Evolutionary conservation across 2,797 vertebrate species (phyloP).

Genomic region (Coilia nasus): DNA sequence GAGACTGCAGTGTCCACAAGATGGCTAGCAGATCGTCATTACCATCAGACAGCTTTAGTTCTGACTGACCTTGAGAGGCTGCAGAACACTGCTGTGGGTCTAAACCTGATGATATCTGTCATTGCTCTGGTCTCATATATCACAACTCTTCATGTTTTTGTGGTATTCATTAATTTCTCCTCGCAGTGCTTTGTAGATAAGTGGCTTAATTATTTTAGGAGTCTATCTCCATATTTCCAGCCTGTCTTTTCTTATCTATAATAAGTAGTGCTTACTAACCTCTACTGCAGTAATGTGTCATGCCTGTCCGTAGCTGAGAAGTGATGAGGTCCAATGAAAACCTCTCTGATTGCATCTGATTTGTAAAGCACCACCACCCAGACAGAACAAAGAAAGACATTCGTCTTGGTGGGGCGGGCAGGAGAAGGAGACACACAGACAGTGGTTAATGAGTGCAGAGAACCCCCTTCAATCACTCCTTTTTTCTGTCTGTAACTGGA

Average conservation of each 20-base stretch:
- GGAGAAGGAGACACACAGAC: not conserved
- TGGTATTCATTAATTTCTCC: not conserved
- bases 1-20: not conserved
- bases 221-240: slow-evolving; percentile 5
- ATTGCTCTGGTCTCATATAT: not conserved
- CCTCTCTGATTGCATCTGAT: not conserved
- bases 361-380: not conserved
- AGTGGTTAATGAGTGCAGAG: slow-evolving; percentile 27
- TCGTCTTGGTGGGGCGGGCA: not conserved
- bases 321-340: not conserved
- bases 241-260: not conserved
- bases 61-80: not conserved
- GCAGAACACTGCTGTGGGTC: not conserved
- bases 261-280: not conserved
- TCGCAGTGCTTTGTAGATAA: slow-evolving; percentile 30
- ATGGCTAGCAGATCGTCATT: not conserved
- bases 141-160: not conserved
- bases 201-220: slow-evolving; percentile 16
- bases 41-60: not conserved
- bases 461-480: slow-evolving; percentile 34
- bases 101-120: not conserved
- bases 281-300: not conserved
- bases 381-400: not conserved
- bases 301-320: not conserved
- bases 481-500: slow-evolving; percentile 19